phyloP scores from a whole-genome alignment of 2,888 invertebrate species.

The Pseudococcus longispinus region DNA sequence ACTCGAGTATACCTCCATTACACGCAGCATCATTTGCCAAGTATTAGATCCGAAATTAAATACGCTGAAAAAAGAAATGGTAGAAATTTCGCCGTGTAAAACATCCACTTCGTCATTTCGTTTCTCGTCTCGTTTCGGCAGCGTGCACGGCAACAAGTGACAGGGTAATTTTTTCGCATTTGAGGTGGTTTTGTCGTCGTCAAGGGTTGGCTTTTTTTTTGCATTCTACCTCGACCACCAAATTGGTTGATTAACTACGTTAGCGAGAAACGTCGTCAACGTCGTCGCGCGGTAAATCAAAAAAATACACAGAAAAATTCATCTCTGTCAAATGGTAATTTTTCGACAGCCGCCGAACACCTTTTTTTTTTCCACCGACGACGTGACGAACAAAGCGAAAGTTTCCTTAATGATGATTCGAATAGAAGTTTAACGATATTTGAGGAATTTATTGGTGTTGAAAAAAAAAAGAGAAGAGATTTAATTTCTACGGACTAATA shows the following conservation, averaged over 20 bases:
- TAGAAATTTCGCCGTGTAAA: not conserved
- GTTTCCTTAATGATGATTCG: slow-evolving; percentile 27
- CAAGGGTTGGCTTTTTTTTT: not conserved
- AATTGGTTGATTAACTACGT: slow-evolving; percentile 31
- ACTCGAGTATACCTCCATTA: too few species aligned
- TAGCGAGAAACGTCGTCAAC: not conserved
- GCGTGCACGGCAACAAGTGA: not conserved
- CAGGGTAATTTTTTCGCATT: not conserved
- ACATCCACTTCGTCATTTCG: not conserved
- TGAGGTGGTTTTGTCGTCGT: not conserved
- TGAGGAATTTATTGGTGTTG: not conserved
- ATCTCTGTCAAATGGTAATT: slow-evolving; percentile 41
- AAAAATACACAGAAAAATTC: slow-evolving; percentile 18
- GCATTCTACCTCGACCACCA: not conserved
- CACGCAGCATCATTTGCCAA: not conserved
- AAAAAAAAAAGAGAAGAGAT: not conserved
- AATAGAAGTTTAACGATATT: slow-evolving; percentile 35
- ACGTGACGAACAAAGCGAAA: slow-evolving; percentile 6
- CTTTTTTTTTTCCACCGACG: not conserved
- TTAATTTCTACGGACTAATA: not conserved
- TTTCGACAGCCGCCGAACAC: slow-evolving; percentile 13
- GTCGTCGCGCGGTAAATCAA: not conserved
- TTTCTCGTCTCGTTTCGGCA: not conserved
- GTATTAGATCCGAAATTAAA: not conserved
- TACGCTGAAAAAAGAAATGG: not conserved